Base-by-base conservation (phyloP, 2,797 vertebrate genomes). In the Oophaga sylvatica region DNA sequence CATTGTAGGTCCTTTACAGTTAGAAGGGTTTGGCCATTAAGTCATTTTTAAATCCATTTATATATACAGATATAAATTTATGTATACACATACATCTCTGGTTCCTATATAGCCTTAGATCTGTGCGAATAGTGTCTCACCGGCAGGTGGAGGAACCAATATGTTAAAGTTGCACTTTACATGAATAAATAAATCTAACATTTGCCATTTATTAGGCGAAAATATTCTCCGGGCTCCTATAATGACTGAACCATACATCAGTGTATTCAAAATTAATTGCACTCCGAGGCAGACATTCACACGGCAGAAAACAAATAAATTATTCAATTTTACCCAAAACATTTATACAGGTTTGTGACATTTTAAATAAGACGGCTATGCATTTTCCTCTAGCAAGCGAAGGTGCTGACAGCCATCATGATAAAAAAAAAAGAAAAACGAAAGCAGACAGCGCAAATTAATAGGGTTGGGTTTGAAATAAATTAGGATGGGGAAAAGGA, bases 271-370 rank as follows among this genome's bases (percentile, higher is more conserved):
- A 73, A 83, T 82, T 35, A 83, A 83, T 83, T 59, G 81, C 31
- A 41, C 60, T 83, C 81, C 68, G 16, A 5, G 81, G 29, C 6
- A 73, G 68, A 73, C 68, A 35, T 73, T 73, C 59, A 20, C 68
- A 16, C 11, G n/a, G 81, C 29, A 41, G 29, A 73, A 83, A 73
- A 83, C 67, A 82, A 81, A 80, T 56, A 81, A 26, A 83, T 71
- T 71, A 83, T 83, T 83, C n/a, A 71, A 71, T 83, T 71, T 83
- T 83, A 83, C 3, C 35, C 65, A 68, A 83, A 71, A 83, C 68
- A 57, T 20, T 73, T 83, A 73, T 73, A 59, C 12, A 73, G 70
- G 60, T 83, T 83, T 83, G 68, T 73, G 81, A 73, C 81, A 73
- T 71, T 83, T 57, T 82, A 56, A 83, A 83, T 83, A 83, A 71